Base-by-base conservation (phyloP, 2,888 invertebrate genomes). In the Gnatocerus cornutus region DNA sequence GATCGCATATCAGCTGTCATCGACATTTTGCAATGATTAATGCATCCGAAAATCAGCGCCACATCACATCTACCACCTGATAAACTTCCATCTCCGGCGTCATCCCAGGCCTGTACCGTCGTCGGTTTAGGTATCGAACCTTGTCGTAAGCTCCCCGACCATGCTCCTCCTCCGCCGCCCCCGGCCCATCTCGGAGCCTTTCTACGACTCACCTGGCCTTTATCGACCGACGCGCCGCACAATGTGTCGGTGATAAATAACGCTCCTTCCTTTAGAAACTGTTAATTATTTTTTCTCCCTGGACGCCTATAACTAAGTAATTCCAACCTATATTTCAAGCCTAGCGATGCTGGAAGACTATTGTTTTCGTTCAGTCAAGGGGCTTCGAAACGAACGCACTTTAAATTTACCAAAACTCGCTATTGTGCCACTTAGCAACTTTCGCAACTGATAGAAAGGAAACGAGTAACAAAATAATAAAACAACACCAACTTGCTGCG, bases 161-260 rank as follows among this genome's bases (percentile, higher is more conserved):
- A 45, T 52, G 45, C 63, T 52, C 59, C 59, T 12, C 58, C 64
- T 39, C 50, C 65, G 56, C 68, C 71, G 67, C 72, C 74, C 70
- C 74, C 73, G 68, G 27, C 66, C 65, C 55, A 55, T 70, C 70
- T 70, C 70, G 61, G 66, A 73, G 75, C 75, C 73, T 77, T 77
- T 78, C 77, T 78, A 75, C 80, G 77, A 78, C 79, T 80, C 79
- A 79, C 80, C 80, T 80, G 80, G 79, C 77, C 78, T 77, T 76
- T 79, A 80, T 79, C 79, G 79, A 81, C 80, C 81, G 79, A 74
- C 76, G 73, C 73, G 72, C 71, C 68, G 68, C 72, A 73, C 73
- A 73, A 77, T 76, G 74, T 75, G 75, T 71, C 74, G 74, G 78
- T 78, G 77, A 80, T 79, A 80, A 79, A 80, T 79, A 78, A 77